Evolutionary conservation across 2,888 invertebrate genomes (phyloP), one percentile per base, ranked within the genome.

Genomic region (Nycteola revayana): DNA sequence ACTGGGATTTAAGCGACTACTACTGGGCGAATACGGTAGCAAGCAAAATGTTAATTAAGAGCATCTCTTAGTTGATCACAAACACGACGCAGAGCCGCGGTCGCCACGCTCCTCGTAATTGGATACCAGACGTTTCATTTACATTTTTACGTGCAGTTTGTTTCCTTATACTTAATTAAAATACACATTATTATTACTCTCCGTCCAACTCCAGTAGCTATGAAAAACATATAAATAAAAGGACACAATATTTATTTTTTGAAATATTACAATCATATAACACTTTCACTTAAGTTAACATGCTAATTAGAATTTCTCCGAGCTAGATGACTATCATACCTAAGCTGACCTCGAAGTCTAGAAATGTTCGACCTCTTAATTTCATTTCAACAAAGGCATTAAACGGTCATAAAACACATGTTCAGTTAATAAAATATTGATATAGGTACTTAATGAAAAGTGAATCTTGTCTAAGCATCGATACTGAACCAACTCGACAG

Each of bases 41-140:
- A 65, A 75, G 68, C 65, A 75, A 70, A 79, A 83, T 75, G 75
- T 80, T 85, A 85, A 86, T 85, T 85, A 82, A 82, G 73, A 75
- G 61, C 78, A 81, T 80, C 81, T 66, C 46, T 38, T 60, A 71
- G 73, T 73, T 72, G 81, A 84, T 84, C 82, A 64, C 60, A 59
- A 62, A 62, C 64, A 63, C 65, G 68, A 66, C 65, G 57, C 61
- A 54, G 22, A 50, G n/a, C n/a, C 30, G 20, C 50, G 50, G 49
- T 52, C 62, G 42, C 59, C 60, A 58, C 57, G 62, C 56, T 54
- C 42, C 54, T 35, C 14, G 70, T 83, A 82, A 84, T 84, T 84
- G 80, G 75, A 72, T 63, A 51, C 27, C 58, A 53, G 49, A 58
- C 60, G 62, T 68, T 70, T 64, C 54, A 75, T 75, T 75, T 66